phyloP scores from a whole-genome alignment of 2,113 vertebrate species.

The Triplophysa tibetana region DNA sequence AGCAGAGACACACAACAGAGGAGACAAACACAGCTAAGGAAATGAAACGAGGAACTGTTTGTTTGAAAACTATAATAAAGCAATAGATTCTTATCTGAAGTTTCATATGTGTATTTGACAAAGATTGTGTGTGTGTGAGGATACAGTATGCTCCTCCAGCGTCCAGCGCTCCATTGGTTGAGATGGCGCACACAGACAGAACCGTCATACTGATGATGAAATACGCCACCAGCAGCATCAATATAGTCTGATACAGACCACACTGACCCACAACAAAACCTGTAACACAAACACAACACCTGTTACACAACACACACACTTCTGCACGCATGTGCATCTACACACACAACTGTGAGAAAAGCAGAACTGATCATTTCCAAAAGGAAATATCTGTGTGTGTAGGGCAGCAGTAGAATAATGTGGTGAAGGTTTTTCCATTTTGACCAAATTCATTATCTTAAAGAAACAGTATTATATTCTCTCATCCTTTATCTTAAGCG shows the following conservation, averaged over 20 bases:
- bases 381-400: no score
- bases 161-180: slow-evolving; percentile 89
- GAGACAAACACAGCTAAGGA: neutral
- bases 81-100: neutral
- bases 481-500: no score
- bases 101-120: neutral
- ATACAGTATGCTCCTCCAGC: slow-evolving; percentile 93
- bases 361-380: no score
- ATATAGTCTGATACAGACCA: slow-evolving; percentile 82
- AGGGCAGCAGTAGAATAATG: no score
- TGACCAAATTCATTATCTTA: no score
- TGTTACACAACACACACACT: no score
- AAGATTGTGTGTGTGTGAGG: slow-evolving; percentile 58
- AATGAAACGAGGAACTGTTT: neutral
- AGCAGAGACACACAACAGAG: slow-evolving; percentile 57
- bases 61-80: neutral
- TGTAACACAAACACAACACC: slow-evolving; percentile 57
- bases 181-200: slow-evolving; percentile 88
- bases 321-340: no score
- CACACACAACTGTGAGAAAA: no score
- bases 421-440: no score
- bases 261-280: slow-evolving; percentile 89
- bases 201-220: slow-evolving; percentile 92
- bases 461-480: no score
- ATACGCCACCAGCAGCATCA: slow-evolving; percentile 86